A percentile compares a stretch with the other conserved stretches of the same genome.
Evolutionary conservation across 2,113 vertebrate species (phyloP).

Genomic region (Anoura caudifer): DNA sequence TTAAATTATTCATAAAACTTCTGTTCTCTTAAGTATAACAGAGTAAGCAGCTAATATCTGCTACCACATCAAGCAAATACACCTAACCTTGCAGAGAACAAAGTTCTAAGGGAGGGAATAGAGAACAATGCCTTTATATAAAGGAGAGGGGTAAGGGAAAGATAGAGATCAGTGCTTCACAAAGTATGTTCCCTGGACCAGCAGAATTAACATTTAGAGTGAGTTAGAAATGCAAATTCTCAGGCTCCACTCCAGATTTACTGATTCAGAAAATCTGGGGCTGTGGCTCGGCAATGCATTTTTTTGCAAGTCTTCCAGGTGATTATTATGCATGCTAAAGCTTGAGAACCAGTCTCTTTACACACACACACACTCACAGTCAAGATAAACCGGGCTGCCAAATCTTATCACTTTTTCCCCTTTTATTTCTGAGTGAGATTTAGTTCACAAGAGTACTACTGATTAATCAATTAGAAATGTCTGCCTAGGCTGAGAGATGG

Average conservation of each 20-base stretch:
- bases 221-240: neutral
- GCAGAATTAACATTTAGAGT: neutral
- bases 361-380: neutral
- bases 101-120: neutral
- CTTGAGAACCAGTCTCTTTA: neutral
- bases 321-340: neutral
- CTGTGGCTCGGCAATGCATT: neutral
- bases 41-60: neutral
- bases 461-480: constrained; percentile 5
- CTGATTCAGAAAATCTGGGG: neutral
- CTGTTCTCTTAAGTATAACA: neutral
- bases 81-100: neutral
- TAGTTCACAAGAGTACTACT: neutral
- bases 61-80: neutral
- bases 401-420: neutral
- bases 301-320: neutral
- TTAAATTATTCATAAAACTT: constrained; percentile 5
- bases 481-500: neutral
- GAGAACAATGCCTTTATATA: neutral
- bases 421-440: neutral
- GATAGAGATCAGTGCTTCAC: neutral
- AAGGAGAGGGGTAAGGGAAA: neutral
- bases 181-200: neutral
- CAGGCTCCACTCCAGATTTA: neutral
- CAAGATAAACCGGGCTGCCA: neutral